Evolutionary conservation across 2,113 vertebrate genomes (phyloP).

Genomic region (Ivindomyrus marchei): DNA sequence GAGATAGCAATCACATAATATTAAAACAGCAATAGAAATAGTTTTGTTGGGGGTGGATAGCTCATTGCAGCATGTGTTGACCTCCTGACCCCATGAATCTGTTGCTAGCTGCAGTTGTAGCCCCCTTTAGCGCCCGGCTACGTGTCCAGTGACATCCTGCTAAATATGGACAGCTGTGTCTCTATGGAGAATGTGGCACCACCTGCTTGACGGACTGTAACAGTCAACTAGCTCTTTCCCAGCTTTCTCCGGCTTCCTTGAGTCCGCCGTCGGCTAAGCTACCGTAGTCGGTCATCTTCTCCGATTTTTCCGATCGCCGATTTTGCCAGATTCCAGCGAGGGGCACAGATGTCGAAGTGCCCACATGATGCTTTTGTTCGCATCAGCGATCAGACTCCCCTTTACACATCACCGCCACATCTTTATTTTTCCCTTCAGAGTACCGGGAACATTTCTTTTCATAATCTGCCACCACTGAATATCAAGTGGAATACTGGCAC

Average conservation of each 20-base stretch:
- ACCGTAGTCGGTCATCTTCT: neutral
- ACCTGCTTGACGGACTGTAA: neutral
- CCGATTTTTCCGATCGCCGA: neutral
- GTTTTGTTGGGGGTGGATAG: neutral
- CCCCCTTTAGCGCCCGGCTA: neutral
- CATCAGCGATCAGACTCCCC: neutral
- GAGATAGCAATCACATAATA: neutral
- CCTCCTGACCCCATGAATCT: neutral
- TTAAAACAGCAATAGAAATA: neutral
- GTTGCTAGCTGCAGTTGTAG: neutral
- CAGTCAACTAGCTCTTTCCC: neutral
- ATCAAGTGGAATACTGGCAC: neutral
- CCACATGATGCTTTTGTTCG: neutral
- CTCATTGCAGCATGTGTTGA: neutral
- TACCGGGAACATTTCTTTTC: neutral
- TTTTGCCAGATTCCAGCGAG: neutral
- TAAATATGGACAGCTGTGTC: slow-evolving; percentile 10
- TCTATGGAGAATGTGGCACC: neutral
- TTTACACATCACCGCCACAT: neutral
- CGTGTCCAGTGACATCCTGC: slow-evolving; percentile 1
- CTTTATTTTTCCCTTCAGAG: neutral
- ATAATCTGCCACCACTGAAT: neutral
- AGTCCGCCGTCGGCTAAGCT: neutral
- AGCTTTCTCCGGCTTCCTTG: neutral
- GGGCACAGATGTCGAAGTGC: neutral